Base-by-base conservation (phyloP, 92 coral and sea anemone genomes). In the Palythoa heliodiscus region DNA sequence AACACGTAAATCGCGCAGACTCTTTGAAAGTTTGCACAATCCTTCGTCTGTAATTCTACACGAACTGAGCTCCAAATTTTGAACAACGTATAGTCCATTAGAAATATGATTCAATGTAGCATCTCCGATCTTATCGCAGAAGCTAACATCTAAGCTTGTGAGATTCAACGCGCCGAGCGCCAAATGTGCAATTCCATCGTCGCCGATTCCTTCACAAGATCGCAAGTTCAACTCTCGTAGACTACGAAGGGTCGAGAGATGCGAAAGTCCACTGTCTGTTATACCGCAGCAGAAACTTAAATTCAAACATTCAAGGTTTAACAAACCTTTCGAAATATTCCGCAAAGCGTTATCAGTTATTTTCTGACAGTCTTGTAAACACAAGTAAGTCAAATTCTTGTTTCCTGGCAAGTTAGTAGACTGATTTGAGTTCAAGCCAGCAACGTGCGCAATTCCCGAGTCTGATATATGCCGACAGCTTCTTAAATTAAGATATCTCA, bases 361-460 rank as follows among this genome's bases (percentile, higher is more conserved):
- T 91, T 96, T 96, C 86, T 96, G 99, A 87, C 99, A 96, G 96
- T 95, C 99, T 87, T 96, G 99, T 95, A 96, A 93, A 93, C 99
- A 95, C 54, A 96, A 91, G 72, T 92, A 92, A 73, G 99, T 96
- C 88, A 96, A 90, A 91, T 90, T 87, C 93, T 93, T 96, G 92
- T 95, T 96, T 72, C 99, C 99, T 79, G 87, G 91, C 60, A 93
- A 93, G 39, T 92, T 88, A 10, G 67, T 16, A 7, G 82, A 80
- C 48, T 84, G 82, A 73, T 92, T 88, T 50, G 91, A 80, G 80
- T 90, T 95, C 89, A 96, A 83, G 57, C 99, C 99, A 55, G 99
- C 93, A 66, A 96, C 94, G 81, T 96, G 99, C 47, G 98, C 98
- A 52, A 96, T 96, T 50, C 99, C 99, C 40, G 96, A 88, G 86